Base-by-base conservation (phyloP, 2,113 vertebrate genomes). In the Trachemys scripta region DNA sequence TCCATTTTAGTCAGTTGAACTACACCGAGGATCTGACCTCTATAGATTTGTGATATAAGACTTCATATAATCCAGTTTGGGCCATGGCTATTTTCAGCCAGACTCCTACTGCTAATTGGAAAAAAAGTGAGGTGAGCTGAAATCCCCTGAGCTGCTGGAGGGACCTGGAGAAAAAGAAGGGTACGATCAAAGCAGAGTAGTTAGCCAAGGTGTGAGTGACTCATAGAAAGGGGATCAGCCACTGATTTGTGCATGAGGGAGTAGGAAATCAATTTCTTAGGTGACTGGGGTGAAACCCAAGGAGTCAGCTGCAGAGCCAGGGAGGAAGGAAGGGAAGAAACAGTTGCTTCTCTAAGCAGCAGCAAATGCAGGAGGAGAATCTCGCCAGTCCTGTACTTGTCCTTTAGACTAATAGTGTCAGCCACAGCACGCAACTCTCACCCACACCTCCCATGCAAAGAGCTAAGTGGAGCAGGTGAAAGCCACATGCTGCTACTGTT, bases 171-270 rank as follows among this genome's bases (percentile, higher is more conserved):
- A 87, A 84, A 90, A 29, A 51, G n/a, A 49, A 42, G 27, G 85
- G 35, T n/a, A 75, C 80, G 25, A 3, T 47, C 85, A 76, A 53
- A 90, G 81, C 38, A 85, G 38, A 57, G 81, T 4, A 89, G 9
- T 1, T 14, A 49, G 54, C 49, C 19, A 87, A 27, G 75, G 12
- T 27, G 25, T 45, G 24, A 82, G 19, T 2, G 84, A 75, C 5
- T 24, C 69, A 57, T 0, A 0, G 38, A 51, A 27, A 31, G 29
- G 62, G 65, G 35, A 69, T 9, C 17, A 2, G 35, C 17, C 35
- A 69, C 65, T 35, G 17, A 69, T 50, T 19, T 5, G 38, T 76
- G 75, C 75, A 25, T 76, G 22, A 2, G 38, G 38, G 22, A 47
- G 11, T 12, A 45, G 42, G 42, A 45, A 76, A 24, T 24, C 75